Base-by-base conservation (phyloP, 2,113 vertebrate species). In the Oncorhynchus gorbuscha region DNA sequence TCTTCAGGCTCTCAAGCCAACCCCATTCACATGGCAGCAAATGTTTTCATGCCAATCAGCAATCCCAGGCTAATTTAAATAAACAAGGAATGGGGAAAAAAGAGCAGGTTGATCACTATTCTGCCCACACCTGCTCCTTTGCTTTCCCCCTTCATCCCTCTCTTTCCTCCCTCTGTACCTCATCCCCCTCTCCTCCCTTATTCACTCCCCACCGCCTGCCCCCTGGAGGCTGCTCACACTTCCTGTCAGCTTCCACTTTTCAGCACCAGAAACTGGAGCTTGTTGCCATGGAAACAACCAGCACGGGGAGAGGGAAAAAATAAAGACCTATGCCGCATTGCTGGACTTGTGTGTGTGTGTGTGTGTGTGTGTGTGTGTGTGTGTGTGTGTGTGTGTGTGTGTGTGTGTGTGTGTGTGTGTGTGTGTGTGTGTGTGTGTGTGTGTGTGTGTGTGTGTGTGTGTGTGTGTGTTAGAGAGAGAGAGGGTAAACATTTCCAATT, bases 281-380 rank as follows among this genome's bases (percentile, higher is more conserved):
- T 91, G 93, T 93, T 94, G 91, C 92, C 83, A 93, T 92, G 90
- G 93, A 91, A 93, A 94, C 93, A 92, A 88, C 86, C 89, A 88
- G 83, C 88, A 87, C 84, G 81, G 79, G 85, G 74, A 81, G 72
- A 80, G 79, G 80, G 49, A 61, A 28, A 7, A 45, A 11, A 11
- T 73, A 62, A 67, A 78, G 73, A 76, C 79, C 81, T 88, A 87
- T 94, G 91, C 92, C 88, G 91, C 92, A 93, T 92, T 92, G 91
- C 90, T 88, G 76, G 87, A 90, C 90, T 89, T 86, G 84, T 84
- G 79, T 32, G 66, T 80, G 81, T 81, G 78, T 76, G 16, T 62
- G 16, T 80, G 76, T 67, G 69, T 30, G 68, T 75, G 70, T 64
- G 75, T 78, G 74, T 72, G 55, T 83, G 71, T 62, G 51, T 24